Base-by-base conservation (phyloP, 2,797 vertebrate genomes). In the Hafferia zeledoni region DNA sequence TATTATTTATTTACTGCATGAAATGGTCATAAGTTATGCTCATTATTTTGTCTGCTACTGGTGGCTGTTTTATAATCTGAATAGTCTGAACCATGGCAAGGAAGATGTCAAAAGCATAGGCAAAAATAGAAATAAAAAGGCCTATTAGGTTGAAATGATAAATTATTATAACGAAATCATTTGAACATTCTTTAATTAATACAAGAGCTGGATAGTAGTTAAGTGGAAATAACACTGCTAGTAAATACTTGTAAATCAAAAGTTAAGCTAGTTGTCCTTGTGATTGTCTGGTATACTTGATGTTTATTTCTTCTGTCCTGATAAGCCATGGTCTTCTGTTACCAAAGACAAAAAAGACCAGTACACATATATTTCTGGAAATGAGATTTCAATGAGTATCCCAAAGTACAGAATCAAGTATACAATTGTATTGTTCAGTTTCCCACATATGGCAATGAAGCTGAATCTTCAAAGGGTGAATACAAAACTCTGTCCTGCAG, bases 371-470 rank as follows among this genome's bases (percentile, higher is more conserved):
- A 35, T 56, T 89, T 67, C 78, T 57, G 43, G 77, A 84, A 93
- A 83, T 74, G 7, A 80, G 37, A 63, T 87, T 74, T 70, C 81
- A 80, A 31, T 25, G 52, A 60, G 16, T 80, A 64, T 63, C 44
- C 80, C 57, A 69, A 63, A 63, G 37, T 52, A 80, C 16, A 33
- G 57, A 63, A 89, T 68, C 46, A 55, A 80, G 19, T 11, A 20
- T 46, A n/a, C 0, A 0, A 33, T 4, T 41, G 10, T 7, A 2
- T 41, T 69, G 27, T 43, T 84, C 33, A 22, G 28, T 19, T 24
- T 90, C 25, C 20, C 55, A 65, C 50, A 63, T 0, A 0, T 28
- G 22, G 33, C 16, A 68, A 46, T 13, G n/a, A 68, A 70, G 17
- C 53, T 60, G 33, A 68, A 28, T 59, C 68, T 89, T 27, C 61